These are phyloP conservation scores for Polyodon spathula DNA, from an alignment of 2,113 vertebrate genomes.

Conservation along the genomic window DNA sequence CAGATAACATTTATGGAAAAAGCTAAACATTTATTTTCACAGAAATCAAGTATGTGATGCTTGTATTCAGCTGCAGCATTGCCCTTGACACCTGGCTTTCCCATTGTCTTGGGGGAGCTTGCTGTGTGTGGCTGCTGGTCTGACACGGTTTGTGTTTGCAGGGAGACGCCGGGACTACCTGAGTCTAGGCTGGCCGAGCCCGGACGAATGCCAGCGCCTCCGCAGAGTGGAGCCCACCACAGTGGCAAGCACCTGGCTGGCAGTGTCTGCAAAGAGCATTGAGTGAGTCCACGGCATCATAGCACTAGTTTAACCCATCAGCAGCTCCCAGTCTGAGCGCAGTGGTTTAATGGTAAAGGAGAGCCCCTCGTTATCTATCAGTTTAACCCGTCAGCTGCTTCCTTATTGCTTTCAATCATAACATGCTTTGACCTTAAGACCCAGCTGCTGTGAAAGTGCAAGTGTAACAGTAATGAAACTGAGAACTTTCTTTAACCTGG, in stretches of 20 bases:
- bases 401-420: no score
- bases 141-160: conserved; percentile 32
- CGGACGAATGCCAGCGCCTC: conserved; percentile 86
- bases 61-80: neutral
- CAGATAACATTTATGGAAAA: no score
- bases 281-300: conserved; percentile 67
- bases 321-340: no score
- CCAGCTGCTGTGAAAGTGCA: no score
- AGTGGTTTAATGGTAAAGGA: no score
- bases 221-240: conserved; percentile 87
- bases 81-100: neutral
- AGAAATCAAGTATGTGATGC: no score
- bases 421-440: no score
- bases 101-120: conserved; percentile 10
- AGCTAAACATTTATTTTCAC: no score
- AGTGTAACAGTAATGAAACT: no score
- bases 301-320: neutral
- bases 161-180: conserved; percentile 82
- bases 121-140: conserved; percentile 11
- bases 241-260: conserved; percentile 94
- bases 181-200: conserved; percentile 92
- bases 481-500: no score
- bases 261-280: conserved; percentile 95
- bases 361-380: no score
- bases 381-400: no score